A percentile compares a stretch with the other conserved stretches of the same genome.
These are phyloP conservation scores for Tragelaphus scriptus DNA, from an alignment of 2,113 vertebrate species.

Conservation along the genomic window DNA sequence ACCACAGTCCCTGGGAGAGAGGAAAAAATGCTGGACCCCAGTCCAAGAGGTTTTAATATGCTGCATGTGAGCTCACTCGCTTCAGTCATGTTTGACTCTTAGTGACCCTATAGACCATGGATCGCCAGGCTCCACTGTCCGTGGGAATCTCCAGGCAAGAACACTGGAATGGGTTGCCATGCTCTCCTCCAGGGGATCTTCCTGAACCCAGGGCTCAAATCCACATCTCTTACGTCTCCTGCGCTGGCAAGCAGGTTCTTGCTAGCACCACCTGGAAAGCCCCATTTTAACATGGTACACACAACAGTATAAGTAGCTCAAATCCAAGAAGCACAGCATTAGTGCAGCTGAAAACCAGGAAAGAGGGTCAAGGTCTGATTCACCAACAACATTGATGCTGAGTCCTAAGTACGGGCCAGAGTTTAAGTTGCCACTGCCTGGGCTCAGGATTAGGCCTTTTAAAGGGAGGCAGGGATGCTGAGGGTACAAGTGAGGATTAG, in stretches of 20 bases:
- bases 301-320: neutral
- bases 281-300: neutral
- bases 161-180: neutral
- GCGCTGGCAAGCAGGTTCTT: neutral
- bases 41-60: neutral
- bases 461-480: neutral
- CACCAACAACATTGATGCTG: neutral
- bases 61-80: neutral
- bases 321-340: neutral
- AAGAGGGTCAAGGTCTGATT: neutral
- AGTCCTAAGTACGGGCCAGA: neutral
- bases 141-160: neutral
- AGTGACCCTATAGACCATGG: neutral
- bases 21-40: neutral
- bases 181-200: neutral
- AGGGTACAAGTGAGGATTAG: neutral
- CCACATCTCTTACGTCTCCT: neutral
- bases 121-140: neutral
- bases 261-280: neutral
- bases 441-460: neutral
- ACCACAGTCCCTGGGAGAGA: neutral
- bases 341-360: neutral
- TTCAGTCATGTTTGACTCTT: neutral
- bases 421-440: neutral
- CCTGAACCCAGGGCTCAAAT: neutral